Conservation (phyloP, 1,140 invertebrate genomes). For the Anoplophora glabripennis region DNA sequence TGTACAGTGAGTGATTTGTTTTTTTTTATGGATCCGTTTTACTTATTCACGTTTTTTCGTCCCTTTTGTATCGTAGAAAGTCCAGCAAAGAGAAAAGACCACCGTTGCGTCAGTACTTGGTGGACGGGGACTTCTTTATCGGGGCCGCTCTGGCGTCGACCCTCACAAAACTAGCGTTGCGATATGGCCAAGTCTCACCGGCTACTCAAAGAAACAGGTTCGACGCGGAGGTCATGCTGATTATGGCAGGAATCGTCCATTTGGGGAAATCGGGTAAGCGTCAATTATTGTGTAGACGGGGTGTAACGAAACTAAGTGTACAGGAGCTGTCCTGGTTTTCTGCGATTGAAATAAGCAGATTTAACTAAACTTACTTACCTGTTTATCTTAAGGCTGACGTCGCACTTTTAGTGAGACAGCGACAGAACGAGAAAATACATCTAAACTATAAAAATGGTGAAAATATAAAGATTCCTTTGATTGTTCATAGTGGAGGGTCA, state of each 20-base stretch:
- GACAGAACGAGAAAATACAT: too few species aligned
- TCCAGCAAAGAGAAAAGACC: constrained; percentile 72
- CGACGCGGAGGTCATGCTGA: constrained; percentile 81
- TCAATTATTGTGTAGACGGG: too few species aligned
- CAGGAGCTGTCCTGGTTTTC: too few species aligned
- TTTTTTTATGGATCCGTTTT: neutral
- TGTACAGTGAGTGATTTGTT: constrained; percentile 58
- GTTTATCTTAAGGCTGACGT: too few species aligned
- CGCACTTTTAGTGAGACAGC: too few species aligned
- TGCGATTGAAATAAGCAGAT: too few species aligned
- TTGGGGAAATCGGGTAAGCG: constrained; percentile 71
- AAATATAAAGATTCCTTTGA: too few species aligned
- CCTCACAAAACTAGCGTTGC: constrained; percentile 84
- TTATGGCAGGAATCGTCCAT: constrained; percentile 84
- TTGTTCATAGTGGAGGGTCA: too few species aligned
- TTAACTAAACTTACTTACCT: too few species aligned
- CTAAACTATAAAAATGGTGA: too few species aligned
- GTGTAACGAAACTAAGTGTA: too few species aligned
- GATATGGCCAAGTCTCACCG: constrained; percentile 59
- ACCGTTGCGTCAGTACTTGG: constrained; percentile 80
- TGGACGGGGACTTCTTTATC: constrained; percentile 96
- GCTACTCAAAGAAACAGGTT: constrained; percentile 69
- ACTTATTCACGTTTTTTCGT: neutral
- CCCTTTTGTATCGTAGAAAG: constrained; percentile 41
- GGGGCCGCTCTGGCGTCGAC: constrained; percentile 88